phyloP scores from a whole-genome alignment of 2,888 invertebrate genomes.

The Drosophila macrospina region DNA sequence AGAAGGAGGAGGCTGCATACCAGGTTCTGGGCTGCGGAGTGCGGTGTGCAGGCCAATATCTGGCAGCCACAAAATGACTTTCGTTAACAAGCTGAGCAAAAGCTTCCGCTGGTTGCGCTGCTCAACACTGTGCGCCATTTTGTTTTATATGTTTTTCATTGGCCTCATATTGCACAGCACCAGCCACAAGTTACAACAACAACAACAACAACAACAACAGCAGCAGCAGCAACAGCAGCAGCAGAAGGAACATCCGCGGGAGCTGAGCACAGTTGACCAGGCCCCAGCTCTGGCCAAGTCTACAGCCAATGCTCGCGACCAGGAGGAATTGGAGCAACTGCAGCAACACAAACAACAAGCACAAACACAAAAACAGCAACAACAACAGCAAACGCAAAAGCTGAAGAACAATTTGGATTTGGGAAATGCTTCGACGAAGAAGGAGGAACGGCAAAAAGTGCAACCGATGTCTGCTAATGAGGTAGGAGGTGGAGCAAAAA shows the following conservation, averaged over 20 bases:
- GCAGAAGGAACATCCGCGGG: constrained; percentile 34
- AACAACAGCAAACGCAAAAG: constrained; percentile 44
- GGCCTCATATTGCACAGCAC: constrained; percentile 86
- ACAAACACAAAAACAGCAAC: constrained; percentile 30
- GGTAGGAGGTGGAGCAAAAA: constrained; percentile 22
- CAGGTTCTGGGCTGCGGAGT: background rate
- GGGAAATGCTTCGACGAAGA: constrained; percentile 38
- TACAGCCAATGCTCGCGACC: constrained; percentile 52
- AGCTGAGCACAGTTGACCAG: constrained; percentile 35
- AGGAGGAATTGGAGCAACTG: constrained; percentile 59
- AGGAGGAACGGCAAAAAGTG: constrained; percentile 48
- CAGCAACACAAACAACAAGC: constrained; percentile 33
- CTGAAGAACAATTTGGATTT: constrained; percentile 60
- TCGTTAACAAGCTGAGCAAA: constrained; percentile 83
- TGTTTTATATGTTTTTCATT: constrained; percentile 87
- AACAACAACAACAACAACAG: constrained; percentile 49
- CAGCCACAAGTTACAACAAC: constrained; percentile 81
- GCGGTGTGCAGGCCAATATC: constrained; percentile 13
- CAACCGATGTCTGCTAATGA: constrained; percentile 60
- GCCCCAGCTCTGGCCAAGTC: constrained; percentile 43
- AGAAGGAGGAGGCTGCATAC: background rate
- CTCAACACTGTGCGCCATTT: constrained; percentile 87
- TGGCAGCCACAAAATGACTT: constrained; percentile 76
- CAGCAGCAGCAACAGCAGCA: constrained; percentile 45
- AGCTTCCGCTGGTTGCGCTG: constrained; percentile 85